Evolutionary conservation across 2,797 vertebrate species (phyloP), one percentile per base, ranked within the genome.

Genomic region (Paedocypris micromegethes): DNA sequence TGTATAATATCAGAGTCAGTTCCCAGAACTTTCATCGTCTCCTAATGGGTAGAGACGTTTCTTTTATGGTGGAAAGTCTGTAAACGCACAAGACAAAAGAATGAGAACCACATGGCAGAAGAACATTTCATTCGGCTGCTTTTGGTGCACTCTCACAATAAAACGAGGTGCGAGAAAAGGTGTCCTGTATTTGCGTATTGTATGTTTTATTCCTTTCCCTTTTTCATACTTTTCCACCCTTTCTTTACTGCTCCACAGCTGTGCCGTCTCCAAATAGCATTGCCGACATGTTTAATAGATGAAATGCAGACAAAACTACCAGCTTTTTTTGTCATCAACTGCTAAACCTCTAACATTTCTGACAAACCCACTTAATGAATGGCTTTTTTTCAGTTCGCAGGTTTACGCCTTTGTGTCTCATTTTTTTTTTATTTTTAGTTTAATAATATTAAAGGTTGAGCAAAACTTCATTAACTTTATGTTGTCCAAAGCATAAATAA

Each of bases 191-290:
- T 74, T 67, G 23, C 23, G 71, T 73, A 72, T 72, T 73, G 72
- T 83, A 81, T 86, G 83, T 79, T 72, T 63, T 82, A 79, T 77
- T 78, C 60, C 23, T 23, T 23, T 23, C 80, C 58, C 3, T 83
- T 86, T 73, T 78, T 77, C 79, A 82, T 73, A 83, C 80, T 87
- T 87, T 81, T 81, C 81, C 79, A 81, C 81, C 81, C 81, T 75
- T 79, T 75, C 68, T 77, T 63, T 81, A 84, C 84, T 80, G 77
- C 72, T 72, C 79, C 80, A 77, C 82, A 90, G 87, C 86, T 89
- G 85, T 84, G 78, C 50, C 75, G 77, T 82, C 82, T 85, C 82
- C 79, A 80, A 85, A 80, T 71, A 76, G 63, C 79, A 81, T 82
- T 82, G 78, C 83, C 76, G 79, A 83, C 82, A 83, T 82, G 75